Percentiles rank a stretch among this genome's conserved stretches.
phyloP scores from a whole-genome alignment of 2,888 invertebrate species.

The Scaptomyza caliginosa region DNA sequence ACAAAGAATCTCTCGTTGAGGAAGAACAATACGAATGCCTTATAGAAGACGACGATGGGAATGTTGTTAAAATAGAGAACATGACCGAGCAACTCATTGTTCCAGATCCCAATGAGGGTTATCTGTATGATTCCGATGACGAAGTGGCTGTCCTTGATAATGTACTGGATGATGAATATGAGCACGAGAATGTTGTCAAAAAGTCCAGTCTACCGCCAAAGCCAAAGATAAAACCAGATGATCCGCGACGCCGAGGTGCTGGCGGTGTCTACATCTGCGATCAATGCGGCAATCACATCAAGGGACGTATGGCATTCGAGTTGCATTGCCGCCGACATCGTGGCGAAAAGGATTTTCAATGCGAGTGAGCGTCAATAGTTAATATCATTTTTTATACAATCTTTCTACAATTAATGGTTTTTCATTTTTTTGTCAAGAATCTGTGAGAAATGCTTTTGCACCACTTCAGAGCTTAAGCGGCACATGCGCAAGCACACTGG shows the following conservation, averaged over 20 bases:
- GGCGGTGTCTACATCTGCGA: constrained; percentile 70
- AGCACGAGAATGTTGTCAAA: constrained; percentile 67
- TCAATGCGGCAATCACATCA: constrained; percentile 70
- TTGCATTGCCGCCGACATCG: constrained; percentile 72
- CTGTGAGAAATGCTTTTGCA: constrained; percentile 69
- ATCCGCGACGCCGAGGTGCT: constrained; percentile 63
- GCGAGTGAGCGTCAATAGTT: constrained; percentile 57
- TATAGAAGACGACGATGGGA: constrained; percentile 55
- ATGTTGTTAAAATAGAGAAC: constrained; percentile 52
- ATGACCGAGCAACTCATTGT: constrained; percentile 45
- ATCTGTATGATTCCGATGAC: constrained; percentile 67
- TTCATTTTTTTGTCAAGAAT: constrained; percentile 37
- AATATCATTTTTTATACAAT: background rate
- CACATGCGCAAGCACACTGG: constrained; percentile 74
- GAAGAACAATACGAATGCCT: constrained; percentile 68
- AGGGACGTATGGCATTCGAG: constrained; percentile 71
- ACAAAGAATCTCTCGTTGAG: constrained; percentile 47
- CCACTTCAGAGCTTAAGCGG: constrained; percentile 71
- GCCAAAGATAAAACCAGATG: constrained; percentile 62
- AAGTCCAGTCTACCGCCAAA: constrained; percentile 71
- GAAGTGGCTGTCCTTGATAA: constrained; percentile 68
- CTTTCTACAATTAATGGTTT: background rate
- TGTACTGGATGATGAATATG: constrained; percentile 64
- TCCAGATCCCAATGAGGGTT: constrained; percentile 53
- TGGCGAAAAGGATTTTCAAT: constrained; percentile 70